phyloP scores from a whole-genome alignment of 2,888 invertebrate species.

The Drosophila infuscata region DNA sequence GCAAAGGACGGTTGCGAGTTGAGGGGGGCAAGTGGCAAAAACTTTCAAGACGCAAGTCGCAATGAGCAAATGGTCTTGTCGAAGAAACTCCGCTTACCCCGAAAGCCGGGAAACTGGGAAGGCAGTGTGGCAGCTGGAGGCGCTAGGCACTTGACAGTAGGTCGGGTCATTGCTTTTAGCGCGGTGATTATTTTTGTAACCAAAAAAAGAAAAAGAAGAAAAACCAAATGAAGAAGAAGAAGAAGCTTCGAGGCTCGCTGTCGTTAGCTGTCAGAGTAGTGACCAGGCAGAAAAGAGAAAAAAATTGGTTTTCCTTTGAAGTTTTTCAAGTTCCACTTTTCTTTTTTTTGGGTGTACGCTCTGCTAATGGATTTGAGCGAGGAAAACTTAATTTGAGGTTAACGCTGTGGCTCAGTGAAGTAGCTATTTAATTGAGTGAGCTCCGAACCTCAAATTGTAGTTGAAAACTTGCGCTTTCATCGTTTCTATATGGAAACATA shows the following conservation, averaged over 20 bases:
- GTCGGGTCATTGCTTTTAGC: slow-evolving; percentile 72
- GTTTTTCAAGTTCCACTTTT: slow-evolving; percentile 26
- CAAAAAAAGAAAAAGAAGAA: background rate
- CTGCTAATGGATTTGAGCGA: slow-evolving; percentile 58
- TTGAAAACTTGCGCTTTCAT: slow-evolving; percentile 1
- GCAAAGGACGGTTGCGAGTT: slow-evolving; percentile 12
- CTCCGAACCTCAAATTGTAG: slow-evolving; percentile 1
- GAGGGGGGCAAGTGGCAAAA: slow-evolving; percentile 19
- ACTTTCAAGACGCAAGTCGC: slow-evolving; percentile 50
- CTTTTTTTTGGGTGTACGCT: slow-evolving; percentile 7
- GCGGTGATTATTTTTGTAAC: slow-evolving; percentile 65
- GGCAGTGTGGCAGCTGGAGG: background rate
- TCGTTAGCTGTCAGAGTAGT: slow-evolving; percentile 61
- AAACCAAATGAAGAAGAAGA: background rate
- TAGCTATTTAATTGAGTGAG: slow-evolving; percentile 47
- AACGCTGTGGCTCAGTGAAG: slow-evolving; percentile 35
- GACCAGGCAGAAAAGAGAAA: slow-evolving; percentile 45
- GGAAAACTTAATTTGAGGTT: slow-evolving; percentile 62
- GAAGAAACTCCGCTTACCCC: slow-evolving; percentile 45
- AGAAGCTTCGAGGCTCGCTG: slow-evolving; percentile 48
- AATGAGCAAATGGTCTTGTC: slow-evolving; percentile 45
- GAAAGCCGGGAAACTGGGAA: background rate
- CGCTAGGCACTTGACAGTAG: slow-evolving; percentile 33
- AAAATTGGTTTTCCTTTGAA: slow-evolving; percentile 57
- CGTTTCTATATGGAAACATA: background rate